Evolutionary conservation across 2,797 vertebrate genomes (phyloP).

Genomic region (Xerus rutilus): DNA sequence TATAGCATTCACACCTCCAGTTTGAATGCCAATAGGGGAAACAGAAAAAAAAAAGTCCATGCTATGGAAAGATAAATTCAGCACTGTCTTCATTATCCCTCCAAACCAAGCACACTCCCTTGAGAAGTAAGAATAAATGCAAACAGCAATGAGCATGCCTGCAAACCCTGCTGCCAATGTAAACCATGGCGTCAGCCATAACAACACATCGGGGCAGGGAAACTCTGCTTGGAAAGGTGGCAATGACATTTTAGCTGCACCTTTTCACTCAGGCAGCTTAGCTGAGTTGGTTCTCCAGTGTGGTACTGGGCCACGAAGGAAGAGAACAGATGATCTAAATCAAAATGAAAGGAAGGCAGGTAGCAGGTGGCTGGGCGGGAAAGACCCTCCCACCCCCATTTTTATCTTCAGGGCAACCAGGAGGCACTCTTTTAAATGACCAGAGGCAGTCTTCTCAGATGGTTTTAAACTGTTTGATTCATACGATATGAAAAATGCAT

Average conservation of each 20-base stretch:
- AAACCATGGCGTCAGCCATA: neutral
- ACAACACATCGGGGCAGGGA: conserved; percentile 5
- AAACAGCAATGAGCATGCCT: neutral
- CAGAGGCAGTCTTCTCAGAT: conserved; percentile 32
- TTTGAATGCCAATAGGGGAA: conserved; percentile 5
- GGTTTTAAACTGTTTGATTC: conserved; percentile 41
- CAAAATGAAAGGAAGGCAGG: neutral
- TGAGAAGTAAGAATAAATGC: neutral
- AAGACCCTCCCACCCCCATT: neutral
- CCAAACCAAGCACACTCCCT: neutral
- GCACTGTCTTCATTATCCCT: neutral
- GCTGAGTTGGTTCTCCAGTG: conserved; percentile 63
- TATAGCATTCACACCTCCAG: neutral
- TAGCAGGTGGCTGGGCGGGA: conserved; percentile 49
- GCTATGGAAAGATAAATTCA: neutral
- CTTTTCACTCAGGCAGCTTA: conserved; percentile 1
- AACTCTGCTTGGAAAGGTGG: conserved; percentile 40
- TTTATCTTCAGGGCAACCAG: conserved; percentile 35
- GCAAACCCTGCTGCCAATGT: neutral
- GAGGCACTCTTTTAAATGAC: conserved; percentile 29
- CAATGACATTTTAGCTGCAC: conserved; percentile 53
- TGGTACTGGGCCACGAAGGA: neutral
- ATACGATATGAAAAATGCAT: conserved; percentile 18
- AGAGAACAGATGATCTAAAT: conserved; percentile 60
- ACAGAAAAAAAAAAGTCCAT: neutral